Evolutionary conservation across 1,140 invertebrate species (phyloP), one percentile per base, ranked within the genome.

Genomic region (Bombus pascuorum): DNA sequence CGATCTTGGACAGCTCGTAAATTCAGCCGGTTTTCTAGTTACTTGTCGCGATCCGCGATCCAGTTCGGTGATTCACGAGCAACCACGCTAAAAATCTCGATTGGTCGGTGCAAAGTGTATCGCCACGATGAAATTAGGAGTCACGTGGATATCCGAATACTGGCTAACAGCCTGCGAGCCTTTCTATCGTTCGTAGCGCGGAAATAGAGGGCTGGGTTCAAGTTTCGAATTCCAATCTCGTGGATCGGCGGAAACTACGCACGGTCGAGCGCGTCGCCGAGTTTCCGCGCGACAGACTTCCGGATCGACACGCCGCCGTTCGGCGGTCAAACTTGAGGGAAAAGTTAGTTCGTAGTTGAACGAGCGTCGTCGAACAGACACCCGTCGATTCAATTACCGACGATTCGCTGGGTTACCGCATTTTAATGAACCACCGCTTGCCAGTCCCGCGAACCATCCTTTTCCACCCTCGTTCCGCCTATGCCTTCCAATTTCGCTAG

Each of bases 311-410:
- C 85, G 87, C 15, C 59, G 59, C 86, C 85, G 85, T 80, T 81
- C 80, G 71, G 83, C 87, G 90, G 88, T 91, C 91, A 85, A 92
- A 92, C 89, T 91, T 90, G 85, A 75, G 80, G 73, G 59, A 72
- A 91, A 92, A 92, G 91, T 92, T 92, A 85, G 81, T 68, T 85
- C 68, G 84, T 70, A 85, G 75, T 68, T 85, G 71, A 70, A 68
- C 76, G 83, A 86, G 68, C 72, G 77, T 85, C 86, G 83, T 85
- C 83, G 86, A 84, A 89, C 87, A 80, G 87, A 88, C 89, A 88
- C 72, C 83, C 87, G 91, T 90, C 91, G 87, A 92, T 92, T 91
- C 91, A 91, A 92, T 92, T 92, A 92, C 87, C 81, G 78, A 84
- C 90, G 90, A 91, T 91, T 92, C 91, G 83, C 85, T 78, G 86